Conservation (phyloP, 2,888 invertebrate species). For the Agrotis clavis region DNA sequence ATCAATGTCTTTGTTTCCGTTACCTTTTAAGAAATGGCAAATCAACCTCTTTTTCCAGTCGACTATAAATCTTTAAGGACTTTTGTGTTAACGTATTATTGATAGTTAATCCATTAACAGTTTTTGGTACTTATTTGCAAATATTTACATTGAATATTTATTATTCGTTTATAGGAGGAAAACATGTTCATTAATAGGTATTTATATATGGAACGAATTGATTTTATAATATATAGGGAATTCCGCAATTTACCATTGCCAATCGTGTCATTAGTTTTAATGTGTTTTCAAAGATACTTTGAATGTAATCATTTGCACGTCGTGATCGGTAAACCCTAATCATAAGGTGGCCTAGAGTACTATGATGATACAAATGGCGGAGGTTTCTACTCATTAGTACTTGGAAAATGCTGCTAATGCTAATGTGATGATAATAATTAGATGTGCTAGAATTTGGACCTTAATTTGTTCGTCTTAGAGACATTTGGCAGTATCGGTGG, state of each 20-base stretch:
- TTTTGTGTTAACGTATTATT: not conserved
- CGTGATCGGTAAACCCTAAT: too few species aligned
- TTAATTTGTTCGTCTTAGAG: not conserved
- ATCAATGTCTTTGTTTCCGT: constrained; percentile 25
- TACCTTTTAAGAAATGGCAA: constrained; percentile 21
- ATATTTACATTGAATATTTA: not conserved
- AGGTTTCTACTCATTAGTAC: too few species aligned
- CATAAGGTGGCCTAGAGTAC: not conserved
- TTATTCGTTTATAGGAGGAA: constrained; percentile 2
- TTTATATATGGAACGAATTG: constrained; percentile 17
- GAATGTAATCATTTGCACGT: not conserved
- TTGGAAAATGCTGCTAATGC: too few species aligned
- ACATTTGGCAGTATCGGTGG: not conserved
- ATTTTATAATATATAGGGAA: constrained; percentile 10
- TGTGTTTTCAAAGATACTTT: constrained; percentile 25
- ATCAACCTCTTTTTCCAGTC: not conserved
- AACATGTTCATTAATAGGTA: constrained; percentile 21
- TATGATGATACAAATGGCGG: too few species aligned
- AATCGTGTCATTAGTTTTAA: constrained; percentile 43
- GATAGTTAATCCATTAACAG: too few species aligned
- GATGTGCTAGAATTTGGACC: too few species aligned
- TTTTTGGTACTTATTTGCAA: constrained; percentile 10
- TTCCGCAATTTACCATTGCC: constrained; percentile 22
- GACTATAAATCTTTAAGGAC: not conserved
- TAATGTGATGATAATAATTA: too few species aligned